Evolutionary conservation across 2,888 invertebrate species (phyloP).

Genomic region (Callimorpha dominula): DNA sequence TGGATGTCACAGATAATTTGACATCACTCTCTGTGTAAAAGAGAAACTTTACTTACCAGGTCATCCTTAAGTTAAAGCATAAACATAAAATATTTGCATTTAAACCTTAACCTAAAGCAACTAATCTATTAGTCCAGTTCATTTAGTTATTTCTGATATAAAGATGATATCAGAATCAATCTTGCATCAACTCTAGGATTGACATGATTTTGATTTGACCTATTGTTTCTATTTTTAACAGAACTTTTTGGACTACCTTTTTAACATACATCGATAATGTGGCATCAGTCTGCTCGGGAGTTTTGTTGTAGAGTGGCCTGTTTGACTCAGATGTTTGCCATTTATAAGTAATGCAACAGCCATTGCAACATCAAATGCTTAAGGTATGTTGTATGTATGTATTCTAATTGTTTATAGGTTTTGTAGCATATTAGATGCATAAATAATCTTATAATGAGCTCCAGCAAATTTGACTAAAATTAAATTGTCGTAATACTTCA

Average conservation of each 20-base stretch:
- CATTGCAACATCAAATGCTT: not conserved
- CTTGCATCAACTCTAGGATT: not conserved
- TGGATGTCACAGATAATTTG: not conserved
- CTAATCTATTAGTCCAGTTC: constrained; percentile 12
- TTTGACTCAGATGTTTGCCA: not conserved
- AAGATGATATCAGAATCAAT: not conserved
- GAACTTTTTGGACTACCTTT: not conserved
- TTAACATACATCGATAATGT: not conserved
- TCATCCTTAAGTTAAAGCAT: constrained; percentile 62
- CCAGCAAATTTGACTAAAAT: too few relatives aligned
- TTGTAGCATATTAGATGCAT: too few relatives aligned
- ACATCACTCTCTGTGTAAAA: not conserved
- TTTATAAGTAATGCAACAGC: not conserved
- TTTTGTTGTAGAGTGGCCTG: not conserved
- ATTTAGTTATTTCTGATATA: not conserved
- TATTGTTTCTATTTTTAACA: not conserved
- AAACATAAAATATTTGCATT: constrained; percentile 37
- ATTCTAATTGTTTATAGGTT: too few relatives aligned
- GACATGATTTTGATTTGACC: too few relatives aligned
- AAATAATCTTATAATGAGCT: too few relatives aligned
- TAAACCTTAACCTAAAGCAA: not conserved
- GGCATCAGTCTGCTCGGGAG: not conserved
- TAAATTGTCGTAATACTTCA: too few relatives aligned
- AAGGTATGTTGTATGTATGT: not conserved
- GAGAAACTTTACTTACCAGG: constrained; percentile 66